Base-by-base conservation (phyloP, 2,113 vertebrate genomes). In the Pantherophis guttatus region DNA sequence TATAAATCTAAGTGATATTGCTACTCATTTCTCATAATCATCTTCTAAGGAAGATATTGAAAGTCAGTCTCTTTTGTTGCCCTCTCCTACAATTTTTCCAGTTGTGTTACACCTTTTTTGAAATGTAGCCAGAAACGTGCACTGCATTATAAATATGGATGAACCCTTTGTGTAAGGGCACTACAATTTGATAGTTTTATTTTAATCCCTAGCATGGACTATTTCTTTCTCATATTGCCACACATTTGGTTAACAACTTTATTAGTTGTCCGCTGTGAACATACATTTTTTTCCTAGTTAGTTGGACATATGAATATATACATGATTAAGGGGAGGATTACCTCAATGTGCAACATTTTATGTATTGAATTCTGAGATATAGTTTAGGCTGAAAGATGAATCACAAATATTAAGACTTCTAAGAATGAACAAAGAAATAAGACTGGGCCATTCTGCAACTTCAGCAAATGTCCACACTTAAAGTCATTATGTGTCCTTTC, bases 401-500 rank as follows among this genome's bases (percentile, higher is more conserved):
- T 52, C 39, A 19, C 24, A 53, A 52, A 24, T 75, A 7, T 44
- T 39, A 86, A 81, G 54, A 33, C 26, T 7, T 85, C 50, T 39
- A 58, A 85, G 50, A 29, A 0, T 62, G 92, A 85, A 93, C 54
- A 86, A 59, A 33, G 39, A 2, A 24, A 86, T 5, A 55, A n/a
- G 24, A 48, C 7, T 52, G 50, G 53, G 26, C 9, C 50, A 70
- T 29, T 52, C 3, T 70, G 19, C 2, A 50, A 39, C 39, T 23
- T 50, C 21, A 86, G 70, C 53, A 21, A 58, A 58, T 81, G n/a
- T 58, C 44, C 54, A 89, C 26, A 50, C 7, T 17, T 75, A 44
- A 44, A 44, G 39, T 94, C 94, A 91, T 96, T 96, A 95, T 89
- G 93, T 87, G 93, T 95, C 95, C 92, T 75, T 95, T 81, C 95